Evolutionary conservation across 2,888 invertebrate species (phyloP).

Genomic region (Deilephila porcellus): DNA sequence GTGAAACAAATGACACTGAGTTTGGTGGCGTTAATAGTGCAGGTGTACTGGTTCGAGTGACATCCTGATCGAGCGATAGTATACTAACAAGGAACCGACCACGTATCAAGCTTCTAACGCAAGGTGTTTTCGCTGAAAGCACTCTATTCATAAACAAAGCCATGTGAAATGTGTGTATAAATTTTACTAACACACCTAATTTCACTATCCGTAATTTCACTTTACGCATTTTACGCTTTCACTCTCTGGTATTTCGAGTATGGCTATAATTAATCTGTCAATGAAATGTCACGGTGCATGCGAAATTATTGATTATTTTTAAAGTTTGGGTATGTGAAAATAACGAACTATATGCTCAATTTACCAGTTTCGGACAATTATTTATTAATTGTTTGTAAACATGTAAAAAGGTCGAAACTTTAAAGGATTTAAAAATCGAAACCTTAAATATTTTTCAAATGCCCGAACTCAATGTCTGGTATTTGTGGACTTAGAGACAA

Average conservation of each 20-base stretch:
- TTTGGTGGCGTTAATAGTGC: slow-evolving; percentile 6
- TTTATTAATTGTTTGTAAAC: slow-evolving; percentile 6
- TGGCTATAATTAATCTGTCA: slow-evolving; percentile 14
- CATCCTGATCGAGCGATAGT: slow-evolving; percentile 20
- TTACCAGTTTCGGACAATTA: background rate
- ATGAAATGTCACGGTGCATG: slow-evolving; percentile 16
- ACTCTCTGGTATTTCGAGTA: slow-evolving; percentile 17
- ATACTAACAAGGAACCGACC: background rate
- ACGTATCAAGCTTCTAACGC: background rate
- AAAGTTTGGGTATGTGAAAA: slow-evolving; percentile 4
- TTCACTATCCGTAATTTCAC: background rate
- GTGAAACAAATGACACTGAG: background rate
- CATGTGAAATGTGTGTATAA: slow-evolving; percentile 4
- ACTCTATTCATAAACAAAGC: slow-evolving; percentile 15
- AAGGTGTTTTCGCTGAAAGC: slow-evolving; percentile 19
- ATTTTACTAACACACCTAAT: background rate
- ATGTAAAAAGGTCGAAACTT: background rate
- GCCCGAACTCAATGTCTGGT: no score
- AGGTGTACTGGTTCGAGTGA: slow-evolving; percentile 20
- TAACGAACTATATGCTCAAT: background rate
- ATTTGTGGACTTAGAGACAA: no score
- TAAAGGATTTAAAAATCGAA: background rate
- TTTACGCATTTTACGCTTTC: slow-evolving; percentile 19
- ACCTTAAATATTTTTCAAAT: background rate
- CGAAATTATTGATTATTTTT: slow-evolving; percentile 13